Evolutionary conservation across 2,113 vertebrate genomes (phyloP), one percentile per base, ranked within the genome.

Genomic region (Laterallus jamaicensis): DNA sequence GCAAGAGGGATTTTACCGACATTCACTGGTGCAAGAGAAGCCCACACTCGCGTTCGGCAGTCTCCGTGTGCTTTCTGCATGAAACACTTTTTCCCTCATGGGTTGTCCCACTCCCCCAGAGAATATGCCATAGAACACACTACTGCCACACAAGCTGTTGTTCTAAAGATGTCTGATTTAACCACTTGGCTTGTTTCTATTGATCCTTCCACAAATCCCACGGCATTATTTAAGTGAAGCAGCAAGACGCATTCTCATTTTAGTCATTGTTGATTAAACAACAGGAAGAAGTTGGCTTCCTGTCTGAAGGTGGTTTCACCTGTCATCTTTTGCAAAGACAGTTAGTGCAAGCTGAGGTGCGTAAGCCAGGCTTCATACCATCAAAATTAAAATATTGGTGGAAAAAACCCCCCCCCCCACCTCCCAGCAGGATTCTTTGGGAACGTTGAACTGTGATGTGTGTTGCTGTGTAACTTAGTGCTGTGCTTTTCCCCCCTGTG

Each of bases 221-320:
- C 82, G 44, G 28, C 52, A 35, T 88, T 60, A 22, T 28, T 92
- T 87, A 35, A 91, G 60, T 91, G 90, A 95, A 88, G 90, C 94
- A 96, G 66, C 66, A 85, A 76, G 87, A 92, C 90, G 73, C 70
- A 49, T 68, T 93, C 74, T 92, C 35, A 44, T 90, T 93, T 97
- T 91, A 93, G 94, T 92, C 97, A 95, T 96, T 98, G 97, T 97
- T 97, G 97, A 96, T 97, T 96, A 97, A 96, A 98, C 86, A 96
- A 97, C 98, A 98, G 98, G 98, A 98, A 98, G 97, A 97, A 97
- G 85, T 86, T 97, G 96, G 93, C 97, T 98, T 98, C 98, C 98
- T 98, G 97, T 98, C 93, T 93, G 91, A 97, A 96, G 94, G 93
- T 97, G 96, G 71, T 96, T 97, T 97, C 96, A 94, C 95, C 91